Conservation (phyloP, 2,888 invertebrate genomes). For the Diadegma fenestrale region DNA sequence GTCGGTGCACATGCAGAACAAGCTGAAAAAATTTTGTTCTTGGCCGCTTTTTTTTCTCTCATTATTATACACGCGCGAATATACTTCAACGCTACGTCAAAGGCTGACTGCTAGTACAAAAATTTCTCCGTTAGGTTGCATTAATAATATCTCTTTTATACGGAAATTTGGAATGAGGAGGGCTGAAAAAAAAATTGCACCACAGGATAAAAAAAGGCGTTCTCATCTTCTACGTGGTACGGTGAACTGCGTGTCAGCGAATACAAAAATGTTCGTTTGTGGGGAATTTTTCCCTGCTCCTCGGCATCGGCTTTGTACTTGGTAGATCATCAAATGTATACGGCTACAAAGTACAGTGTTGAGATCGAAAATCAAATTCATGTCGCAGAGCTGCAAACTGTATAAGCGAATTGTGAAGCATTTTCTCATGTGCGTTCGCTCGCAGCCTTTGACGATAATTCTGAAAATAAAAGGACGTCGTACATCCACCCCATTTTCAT, state of each 20-base stretch:
- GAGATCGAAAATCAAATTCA: slow-evolving; percentile 43
- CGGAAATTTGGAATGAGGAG: slow-evolving; percentile 22
- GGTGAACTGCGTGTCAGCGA: slow-evolving; percentile 10
- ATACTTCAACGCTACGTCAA: background rate
- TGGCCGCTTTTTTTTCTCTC: background rate
- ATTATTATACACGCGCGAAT: background rate
- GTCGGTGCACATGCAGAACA: background rate
- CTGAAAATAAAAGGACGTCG: slow-evolving; percentile 16
- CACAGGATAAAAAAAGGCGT: slow-evolving; percentile 11
- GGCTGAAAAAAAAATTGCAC: slow-evolving; percentile 13
- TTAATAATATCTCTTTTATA: slow-evolving; percentile 16
- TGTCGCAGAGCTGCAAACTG: slow-evolving; percentile 24
- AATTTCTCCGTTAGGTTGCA: background rate
- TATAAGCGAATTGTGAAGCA: background rate
- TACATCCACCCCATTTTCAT: slow-evolving; percentile 13
- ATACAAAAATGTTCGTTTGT: slow-evolving; percentile 29
- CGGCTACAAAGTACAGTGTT: slow-evolving; percentile 6
- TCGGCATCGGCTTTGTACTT: slow-evolving; percentile 12
- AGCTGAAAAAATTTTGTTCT: background rate
- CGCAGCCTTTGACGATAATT: slow-evolving; percentile 20
- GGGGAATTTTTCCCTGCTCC: background rate
- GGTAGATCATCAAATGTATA: background rate
- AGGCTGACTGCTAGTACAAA: background rate
- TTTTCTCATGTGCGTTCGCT: background rate
- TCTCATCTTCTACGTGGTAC: background rate